Percentiles rank a stretch among this genome's conserved stretches.
Evolutionary conservation across 2,113 vertebrate genomes (phyloP).

Genomic region (Pelvicachromis taeniatus): DNA sequence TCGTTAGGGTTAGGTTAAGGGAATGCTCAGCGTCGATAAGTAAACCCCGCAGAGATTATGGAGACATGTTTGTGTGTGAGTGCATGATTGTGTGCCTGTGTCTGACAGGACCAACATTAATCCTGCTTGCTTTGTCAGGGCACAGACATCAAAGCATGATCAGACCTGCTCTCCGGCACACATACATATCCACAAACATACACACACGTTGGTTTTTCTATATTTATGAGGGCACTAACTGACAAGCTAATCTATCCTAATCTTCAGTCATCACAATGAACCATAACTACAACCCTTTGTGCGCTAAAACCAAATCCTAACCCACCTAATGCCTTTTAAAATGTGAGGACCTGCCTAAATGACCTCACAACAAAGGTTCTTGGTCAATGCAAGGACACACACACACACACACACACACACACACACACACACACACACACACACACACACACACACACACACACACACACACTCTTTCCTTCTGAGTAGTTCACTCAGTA

Average conservation of each 20-base stretch:
- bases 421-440: not conserved
- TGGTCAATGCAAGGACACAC: not conserved
- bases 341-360: not conserved
- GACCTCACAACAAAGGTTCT: not conserved
- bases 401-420: not conserved
- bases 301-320: not conserved
- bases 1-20: not conserved
- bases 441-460: not conserved
- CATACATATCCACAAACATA: not conserved
- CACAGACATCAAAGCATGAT: constrained; percentile 49
- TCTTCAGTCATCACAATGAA: not conserved
- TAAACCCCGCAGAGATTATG: not conserved
- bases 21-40: not conserved
- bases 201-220: not conserved
- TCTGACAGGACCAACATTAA: constrained; percentile 7
- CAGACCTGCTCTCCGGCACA: constrained; percentile 28
- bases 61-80: not conserved
- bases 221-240: not conserved
- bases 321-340: not conserved
- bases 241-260: not conserved
- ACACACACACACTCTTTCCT: not conserved
- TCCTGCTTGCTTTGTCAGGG: constrained; percentile 10
- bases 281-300: not conserved
- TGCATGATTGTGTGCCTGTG: not conserved
- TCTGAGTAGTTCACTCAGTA: not conserved